Evolutionary conservation across 1,140 invertebrate genomes (phyloP).

Genomic region (Drosophila micromelanica): DNA sequence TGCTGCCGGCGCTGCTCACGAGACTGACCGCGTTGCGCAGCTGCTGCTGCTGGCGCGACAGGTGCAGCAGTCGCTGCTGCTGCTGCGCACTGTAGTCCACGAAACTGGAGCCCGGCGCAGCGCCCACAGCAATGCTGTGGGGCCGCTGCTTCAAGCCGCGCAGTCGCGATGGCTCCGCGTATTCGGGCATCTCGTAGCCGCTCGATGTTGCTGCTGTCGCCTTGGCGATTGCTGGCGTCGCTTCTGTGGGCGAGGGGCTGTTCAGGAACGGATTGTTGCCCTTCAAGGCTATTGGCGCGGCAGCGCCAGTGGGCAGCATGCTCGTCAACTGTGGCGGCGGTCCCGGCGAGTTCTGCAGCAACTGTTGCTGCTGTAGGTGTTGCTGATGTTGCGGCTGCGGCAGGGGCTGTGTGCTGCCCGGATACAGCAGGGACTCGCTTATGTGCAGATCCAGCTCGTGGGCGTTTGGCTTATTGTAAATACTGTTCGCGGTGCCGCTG

Average conservation of each 20-base stretch:
- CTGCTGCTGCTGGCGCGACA: constrained; percentile 78
- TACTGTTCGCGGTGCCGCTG: constrained; percentile 37
- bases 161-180: constrained; percentile 75
- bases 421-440: constrained; percentile 70
- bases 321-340: constrained; percentile 74
- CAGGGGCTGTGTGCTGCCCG: constrained; percentile 59
- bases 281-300: constrained; percentile 75
- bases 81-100: constrained; percentile 77
- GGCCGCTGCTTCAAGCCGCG: constrained; percentile 77
- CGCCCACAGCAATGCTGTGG: constrained; percentile 74
- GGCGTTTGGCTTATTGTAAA: constrained; percentile 62
- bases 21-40: constrained; percentile 66
- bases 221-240: constrained; percentile 18
- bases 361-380: constrained; percentile 43
- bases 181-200: constrained; percentile 76
- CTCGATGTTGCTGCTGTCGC: constrained; percentile 21
- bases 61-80: constrained; percentile 76
- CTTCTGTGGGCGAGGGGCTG: constrained; percentile 76
- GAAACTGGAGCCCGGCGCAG: constrained; percentile 49
- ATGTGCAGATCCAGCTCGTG: constrained; percentile 75
- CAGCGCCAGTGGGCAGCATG: constrained; percentile 63
- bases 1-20: constrained; percentile 24
- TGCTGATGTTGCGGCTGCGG: constrained; percentile 36
- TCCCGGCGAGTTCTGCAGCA: constrained; percentile 60
- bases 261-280: constrained; percentile 82